phyloP scores from a whole-genome alignment of 2,113 vertebrate genomes.

The Alectura lathami region DNA sequence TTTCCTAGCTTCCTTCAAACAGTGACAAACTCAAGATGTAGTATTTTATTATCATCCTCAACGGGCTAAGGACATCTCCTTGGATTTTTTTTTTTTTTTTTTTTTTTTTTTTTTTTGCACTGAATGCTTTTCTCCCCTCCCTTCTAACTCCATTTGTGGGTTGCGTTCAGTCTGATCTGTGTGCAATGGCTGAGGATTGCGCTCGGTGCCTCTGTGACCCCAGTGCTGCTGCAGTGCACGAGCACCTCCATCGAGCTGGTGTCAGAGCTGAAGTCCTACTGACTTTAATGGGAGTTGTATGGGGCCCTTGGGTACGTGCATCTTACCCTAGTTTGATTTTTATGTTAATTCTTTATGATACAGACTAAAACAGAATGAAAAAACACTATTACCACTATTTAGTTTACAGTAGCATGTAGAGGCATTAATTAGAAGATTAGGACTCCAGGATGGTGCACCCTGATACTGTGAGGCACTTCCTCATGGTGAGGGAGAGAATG shows the following conservation, averaged over 20 bases:
- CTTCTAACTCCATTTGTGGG: not conserved
- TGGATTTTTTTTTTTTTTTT: not conserved
- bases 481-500: not conserved
- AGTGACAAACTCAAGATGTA: slow-evolving; percentile 44
- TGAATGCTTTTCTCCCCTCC: not conserved
- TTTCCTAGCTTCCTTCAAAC: slow-evolving; percentile 48
- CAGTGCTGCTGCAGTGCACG: rapidly evolving
- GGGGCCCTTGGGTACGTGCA: not conserved
- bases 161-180: not conserved
- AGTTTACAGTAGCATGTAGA: not conserved
- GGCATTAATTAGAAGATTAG: not conserved
- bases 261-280: not conserved
- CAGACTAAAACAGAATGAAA: not conserved
- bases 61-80: slow-evolving; percentile 15
- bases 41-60: slow-evolving; percentile 53
- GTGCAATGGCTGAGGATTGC: not conserved
- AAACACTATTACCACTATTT: not conserved
- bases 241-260: not conserved
- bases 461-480: not conserved
- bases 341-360: not conserved
- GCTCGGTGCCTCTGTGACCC: not conserved
- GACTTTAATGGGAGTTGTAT: not conserved
- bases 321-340: not conserved
- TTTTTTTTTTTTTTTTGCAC: not conserved
- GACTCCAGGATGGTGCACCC: not conserved